These are phyloP conservation scores for Drosophila jambulina DNA, from an alignment of 1,140 invertebrate genomes.

Conservation along the genomic window DNA sequence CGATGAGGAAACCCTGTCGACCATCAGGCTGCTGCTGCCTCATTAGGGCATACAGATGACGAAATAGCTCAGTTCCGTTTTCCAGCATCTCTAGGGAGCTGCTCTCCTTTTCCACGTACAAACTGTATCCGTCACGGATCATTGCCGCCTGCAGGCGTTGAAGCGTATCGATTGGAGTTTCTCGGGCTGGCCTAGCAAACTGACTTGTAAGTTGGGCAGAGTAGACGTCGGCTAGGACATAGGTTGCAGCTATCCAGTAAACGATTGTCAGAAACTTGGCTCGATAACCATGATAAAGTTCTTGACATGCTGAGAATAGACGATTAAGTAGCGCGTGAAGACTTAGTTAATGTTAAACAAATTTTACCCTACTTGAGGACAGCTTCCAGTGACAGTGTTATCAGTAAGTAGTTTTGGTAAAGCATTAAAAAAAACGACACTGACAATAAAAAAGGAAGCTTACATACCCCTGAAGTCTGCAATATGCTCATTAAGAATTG, in stretches of 20 bases:
- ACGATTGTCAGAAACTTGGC: slow-evolving; percentile 88
- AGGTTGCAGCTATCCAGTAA: slow-evolving; percentile 89
- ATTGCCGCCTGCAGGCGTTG: slow-evolving; percentile 88
- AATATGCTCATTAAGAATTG: no score
- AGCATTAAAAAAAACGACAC: neutral
- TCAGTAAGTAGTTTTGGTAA: neutral
- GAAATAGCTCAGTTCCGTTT: slow-evolving; percentile 91
- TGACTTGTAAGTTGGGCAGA: slow-evolving; percentile 90
- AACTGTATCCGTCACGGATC: slow-evolving; percentile 87
- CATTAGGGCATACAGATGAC: slow-evolving; percentile 88
- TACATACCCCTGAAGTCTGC: neutral
- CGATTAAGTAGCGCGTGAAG: neutral
- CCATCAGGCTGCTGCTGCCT: slow-evolving; percentile 85
- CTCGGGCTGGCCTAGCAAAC: slow-evolving; percentile 88
- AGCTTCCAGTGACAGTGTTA: neutral
- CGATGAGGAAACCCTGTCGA: slow-evolving; percentile 85
- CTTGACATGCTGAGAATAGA: slow-evolving; percentile 58
- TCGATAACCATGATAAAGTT: slow-evolving; percentile 87
- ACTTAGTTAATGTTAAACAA: neutral
- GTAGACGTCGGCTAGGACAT: slow-evolving; percentile 90
- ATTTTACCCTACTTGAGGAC: no score
- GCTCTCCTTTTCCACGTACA: slow-evolving; percentile 89
- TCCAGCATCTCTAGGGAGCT: slow-evolving; percentile 89
- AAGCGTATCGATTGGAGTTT: slow-evolving; percentile 88
- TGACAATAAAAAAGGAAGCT: neutral